Evolutionary conservation across 2,888 invertebrate species (phyloP).

Genomic region (Galeopsomyia nigrocyanea): DNA sequence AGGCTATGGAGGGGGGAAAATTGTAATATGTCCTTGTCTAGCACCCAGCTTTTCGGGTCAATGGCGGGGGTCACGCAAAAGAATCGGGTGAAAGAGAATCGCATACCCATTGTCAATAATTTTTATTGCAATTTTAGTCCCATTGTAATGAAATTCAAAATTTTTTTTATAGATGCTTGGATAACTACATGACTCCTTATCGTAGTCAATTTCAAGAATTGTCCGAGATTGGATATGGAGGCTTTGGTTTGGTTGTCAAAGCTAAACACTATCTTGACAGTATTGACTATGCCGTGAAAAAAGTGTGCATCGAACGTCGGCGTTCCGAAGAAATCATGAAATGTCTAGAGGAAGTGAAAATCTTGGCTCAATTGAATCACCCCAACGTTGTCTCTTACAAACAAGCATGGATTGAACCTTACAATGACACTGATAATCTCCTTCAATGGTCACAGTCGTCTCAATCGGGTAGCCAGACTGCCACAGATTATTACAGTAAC

Average conservation of each 20-base stretch:
- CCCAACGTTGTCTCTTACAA: slow-evolving; percentile 21
- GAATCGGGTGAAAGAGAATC: no score
- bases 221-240: slow-evolving; percentile 56
- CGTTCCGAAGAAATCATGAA: neutral
- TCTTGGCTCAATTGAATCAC: slow-evolving; percentile 17
- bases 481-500: no score
- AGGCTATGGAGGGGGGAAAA: no score
- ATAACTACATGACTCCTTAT: neutral
- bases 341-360: slow-evolving; percentile 6
- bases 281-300: slow-evolving; percentile 23
- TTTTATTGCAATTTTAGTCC: no score
- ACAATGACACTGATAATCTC: no score
- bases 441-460: no score
- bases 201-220: neutral
- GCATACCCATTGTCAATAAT: no score
- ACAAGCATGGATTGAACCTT: slow-evolving; percentile 23
- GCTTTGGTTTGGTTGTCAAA: neutral
- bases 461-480: no score
- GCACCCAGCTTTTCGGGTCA: no score
- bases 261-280: slow-evolving; percentile 4
- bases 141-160: neutral
- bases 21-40: no score
- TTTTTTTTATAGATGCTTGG: neutral
- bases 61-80: no score
- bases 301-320: neutral